Evolutionary conservation across 2,797 vertebrate species (phyloP).

Genomic region (Pagetopsis macropterus): DNA sequence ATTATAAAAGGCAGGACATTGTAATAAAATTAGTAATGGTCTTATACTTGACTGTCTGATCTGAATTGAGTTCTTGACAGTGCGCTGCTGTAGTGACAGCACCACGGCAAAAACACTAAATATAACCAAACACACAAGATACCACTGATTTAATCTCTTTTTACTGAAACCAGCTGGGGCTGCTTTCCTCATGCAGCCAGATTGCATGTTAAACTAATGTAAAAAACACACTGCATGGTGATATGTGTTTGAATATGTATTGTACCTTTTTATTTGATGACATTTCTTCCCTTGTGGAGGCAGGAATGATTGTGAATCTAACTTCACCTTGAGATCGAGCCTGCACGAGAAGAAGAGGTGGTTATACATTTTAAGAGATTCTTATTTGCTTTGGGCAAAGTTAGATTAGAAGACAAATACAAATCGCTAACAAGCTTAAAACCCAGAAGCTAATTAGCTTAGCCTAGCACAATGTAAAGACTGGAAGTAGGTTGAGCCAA

Average conservation of each 20-base stretch:
- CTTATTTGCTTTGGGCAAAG: neutral
- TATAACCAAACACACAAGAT: conserved; percentile 39
- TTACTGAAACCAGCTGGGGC: conserved; percentile 50
- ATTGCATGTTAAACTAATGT: neutral
- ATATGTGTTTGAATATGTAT: conserved; percentile 8
- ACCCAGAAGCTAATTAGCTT: neutral
- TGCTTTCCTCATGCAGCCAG: neutral
- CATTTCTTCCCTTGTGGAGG: conserved; percentile 86
- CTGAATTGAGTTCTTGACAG: conserved; percentile 41
- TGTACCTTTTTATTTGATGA: conserved; percentile 69
- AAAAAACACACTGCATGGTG: neutral
- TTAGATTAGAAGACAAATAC: neutral
- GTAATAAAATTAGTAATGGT: conserved; percentile 15
- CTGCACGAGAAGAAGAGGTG: conserved; percentile 65
- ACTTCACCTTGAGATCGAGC: conserved; percentile 89
- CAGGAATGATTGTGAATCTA: conserved; percentile 94
- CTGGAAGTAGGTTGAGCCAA: no score
- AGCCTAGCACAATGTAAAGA: neutral
- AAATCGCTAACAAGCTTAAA: neutral
- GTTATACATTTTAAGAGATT: neutral
- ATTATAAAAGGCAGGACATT: conserved; percentile 33
- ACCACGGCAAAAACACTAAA: conserved; percentile 50
- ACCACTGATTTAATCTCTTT: conserved; percentile 45
- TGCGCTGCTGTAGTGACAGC: conserved; percentile 35
- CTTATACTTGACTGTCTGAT: conserved; percentile 47